phyloP scores from a whole-genome alignment of 1,140 invertebrate genomes.

The Drosophila obscura region DNA sequence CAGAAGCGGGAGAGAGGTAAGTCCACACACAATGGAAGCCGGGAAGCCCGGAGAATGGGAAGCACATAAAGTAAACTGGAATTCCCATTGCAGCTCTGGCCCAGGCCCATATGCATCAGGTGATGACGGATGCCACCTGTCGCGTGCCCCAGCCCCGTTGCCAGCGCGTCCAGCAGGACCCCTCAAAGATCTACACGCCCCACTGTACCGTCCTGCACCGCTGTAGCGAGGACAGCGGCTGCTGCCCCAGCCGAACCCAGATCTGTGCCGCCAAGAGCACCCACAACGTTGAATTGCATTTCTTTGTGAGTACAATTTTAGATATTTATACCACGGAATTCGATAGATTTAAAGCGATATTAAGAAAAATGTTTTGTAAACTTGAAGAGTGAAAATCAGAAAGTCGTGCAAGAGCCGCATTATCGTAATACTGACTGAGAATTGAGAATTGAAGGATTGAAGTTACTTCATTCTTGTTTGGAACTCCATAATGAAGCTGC shows the following conservation, averaged over 20 bases:
- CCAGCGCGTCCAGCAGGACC: conserved; percentile 86
- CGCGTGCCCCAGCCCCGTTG: conserved; percentile 87
- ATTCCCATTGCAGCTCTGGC: conserved; percentile 82
- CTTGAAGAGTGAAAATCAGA: no score
- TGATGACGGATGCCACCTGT: conserved; percentile 87
- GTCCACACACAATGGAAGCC: not conserved
- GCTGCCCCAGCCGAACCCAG: conserved; percentile 86
- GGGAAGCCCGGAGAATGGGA: not conserved
- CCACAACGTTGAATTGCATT: conserved; percentile 87
- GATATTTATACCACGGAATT: not conserved
- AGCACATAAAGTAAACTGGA: not conserved
- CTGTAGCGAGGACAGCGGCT: conserved; percentile 91
- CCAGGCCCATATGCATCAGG: conserved; percentile 85
- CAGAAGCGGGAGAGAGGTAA: conserved; percentile 42
- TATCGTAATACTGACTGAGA: no score
- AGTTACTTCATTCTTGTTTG: not conserved
- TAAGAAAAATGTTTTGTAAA: no score
- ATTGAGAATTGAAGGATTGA: not conserved
- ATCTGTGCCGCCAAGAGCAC: conserved; percentile 88
- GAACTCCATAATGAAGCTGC: no score
- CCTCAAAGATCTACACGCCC: conserved; percentile 89
- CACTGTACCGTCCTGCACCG: conserved; percentile 90
- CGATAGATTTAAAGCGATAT: not conserved
- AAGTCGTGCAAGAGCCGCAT: no score
- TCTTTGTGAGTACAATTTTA: conserved; percentile 87